Evolutionary conservation across 2,888 invertebrate species (phyloP), one percentile per base, ranked within the genome.

Genomic region (Brachynemurus nebulosus): DNA sequence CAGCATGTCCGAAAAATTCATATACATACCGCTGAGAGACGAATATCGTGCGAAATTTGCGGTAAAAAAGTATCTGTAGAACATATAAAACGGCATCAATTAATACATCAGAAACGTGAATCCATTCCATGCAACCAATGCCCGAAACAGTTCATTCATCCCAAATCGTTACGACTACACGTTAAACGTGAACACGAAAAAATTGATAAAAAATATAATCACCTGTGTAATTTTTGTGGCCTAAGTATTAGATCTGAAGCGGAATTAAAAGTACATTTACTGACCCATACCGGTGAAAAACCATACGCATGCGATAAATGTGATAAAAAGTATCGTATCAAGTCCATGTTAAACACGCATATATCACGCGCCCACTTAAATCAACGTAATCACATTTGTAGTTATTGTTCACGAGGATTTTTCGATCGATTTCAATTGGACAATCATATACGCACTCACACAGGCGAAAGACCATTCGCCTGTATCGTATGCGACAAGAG

Each of bases 401-500:
- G n/a, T 12, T 30, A 12, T 30, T 30, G 30, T 30, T 30, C 30
- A 30, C 30, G 30, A 12, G 30, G n/a, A 30, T 30, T 30, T 30
- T 30, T 12, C 14, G 30, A 30, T n/a, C n/a, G 14, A 11, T 12
- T 12, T 12, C n/a, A 12, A 12, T 11, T 30, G 14, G n/a, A 14
- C 14, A 30, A 30, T 11, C 74, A 74, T 49, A 72, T 71, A 70
- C 60, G 73, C 39, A 71, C 72, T 0, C 73, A 74, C 50, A 73
- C 73, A 0, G 72, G 72, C 2, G 67, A 67, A 53, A 66, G 65
- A 51, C 72, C 72, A 0, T 73, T 72, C 53, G 65, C 67, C 48
- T 74, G 74, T 50, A 67, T 69, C 11, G 70, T 72, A 54, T 74
- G 74, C 49, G 65, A 68, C 17, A 70, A 71, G 45, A 68, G 68